Conservation (phyloP, 2,113 vertebrate species). For the Dasyprocta punctata region DNA sequence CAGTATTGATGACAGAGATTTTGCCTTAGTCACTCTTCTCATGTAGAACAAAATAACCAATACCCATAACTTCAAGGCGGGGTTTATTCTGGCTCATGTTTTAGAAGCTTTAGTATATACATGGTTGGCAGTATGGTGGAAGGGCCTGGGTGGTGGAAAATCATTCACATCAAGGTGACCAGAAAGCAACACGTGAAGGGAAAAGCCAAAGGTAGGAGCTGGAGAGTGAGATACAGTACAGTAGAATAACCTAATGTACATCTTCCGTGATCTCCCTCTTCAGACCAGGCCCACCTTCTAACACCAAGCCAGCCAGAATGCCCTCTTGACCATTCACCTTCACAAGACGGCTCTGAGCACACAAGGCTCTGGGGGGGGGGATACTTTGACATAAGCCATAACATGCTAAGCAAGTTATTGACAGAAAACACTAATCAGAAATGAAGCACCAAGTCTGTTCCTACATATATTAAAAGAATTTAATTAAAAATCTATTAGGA, state of each 20-base stretch:
- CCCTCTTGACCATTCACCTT: not conserved
- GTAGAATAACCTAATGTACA: not conserved
- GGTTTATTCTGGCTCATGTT: not conserved
- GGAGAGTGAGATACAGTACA: not conserved
- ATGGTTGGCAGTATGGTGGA: not conserved
- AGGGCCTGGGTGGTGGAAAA: not conserved
- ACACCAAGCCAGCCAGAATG: not conserved
- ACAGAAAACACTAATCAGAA: not conserved
- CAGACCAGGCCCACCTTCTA: not conserved
- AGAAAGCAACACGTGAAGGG: not conserved
- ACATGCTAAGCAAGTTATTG: not conserved
- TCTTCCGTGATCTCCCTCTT: not conserved
- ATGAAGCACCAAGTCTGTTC: not conserved
- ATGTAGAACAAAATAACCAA: not conserved
- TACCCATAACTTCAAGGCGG: not conserved
- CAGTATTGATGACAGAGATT: not conserved
- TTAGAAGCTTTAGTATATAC: not conserved
- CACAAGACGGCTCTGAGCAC: not conserved
- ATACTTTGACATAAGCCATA: not conserved
- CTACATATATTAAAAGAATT: not conserved
- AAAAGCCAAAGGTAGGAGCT: not conserved
- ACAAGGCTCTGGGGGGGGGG: not conserved
- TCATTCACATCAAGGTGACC: not conserved
- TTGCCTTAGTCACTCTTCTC: not conserved
- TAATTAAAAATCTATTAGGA: conserved; percentile 39